These are phyloP conservation scores for Hypena proboscidalis DNA, from an alignment of 2,888 invertebrate species.

Conservation along the genomic window DNA sequence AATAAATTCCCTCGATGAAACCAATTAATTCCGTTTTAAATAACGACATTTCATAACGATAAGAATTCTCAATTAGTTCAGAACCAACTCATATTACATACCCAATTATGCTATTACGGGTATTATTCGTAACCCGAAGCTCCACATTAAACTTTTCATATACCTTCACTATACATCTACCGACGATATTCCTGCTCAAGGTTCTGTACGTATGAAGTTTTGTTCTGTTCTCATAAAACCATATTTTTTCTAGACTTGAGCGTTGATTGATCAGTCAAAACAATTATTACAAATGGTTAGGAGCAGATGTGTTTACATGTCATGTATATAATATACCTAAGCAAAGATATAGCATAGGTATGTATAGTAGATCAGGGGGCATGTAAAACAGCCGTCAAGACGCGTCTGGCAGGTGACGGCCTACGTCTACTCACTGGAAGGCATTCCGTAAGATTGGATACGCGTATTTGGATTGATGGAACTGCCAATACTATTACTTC, in stretches of 20 bases:
- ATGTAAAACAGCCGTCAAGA: constrained; percentile 37
- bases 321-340: not conserved
- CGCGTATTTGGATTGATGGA: constrained; percentile 20
- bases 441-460: constrained; percentile 28
- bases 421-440: constrained; percentile 9
- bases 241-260: too few relatives aligned
- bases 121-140: too few relatives aligned
- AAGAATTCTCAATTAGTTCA: not conserved
- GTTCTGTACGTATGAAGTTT: too few relatives aligned
- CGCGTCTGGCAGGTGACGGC: constrained; percentile 34
- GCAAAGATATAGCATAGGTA: constrained; percentile 8
- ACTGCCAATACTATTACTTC: constrained; percentile 17
- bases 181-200: too few relatives aligned
- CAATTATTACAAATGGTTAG: too few relatives aligned
- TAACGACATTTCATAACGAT: not conserved
- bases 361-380: constrained; percentile 20
- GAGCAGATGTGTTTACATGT: too few relatives aligned
- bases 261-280: too few relatives aligned
- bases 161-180: too few relatives aligned
- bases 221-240: not conserved
- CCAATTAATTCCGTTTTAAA: not conserved
- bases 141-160: not conserved
- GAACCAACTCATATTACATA: constrained; percentile 1
- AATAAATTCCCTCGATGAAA: too few relatives aligned
- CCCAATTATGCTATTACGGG: not conserved